Evolutionary conservation across 2,113 vertebrate species (phyloP).

Genomic region (Bagarius yarrelli): DNA sequence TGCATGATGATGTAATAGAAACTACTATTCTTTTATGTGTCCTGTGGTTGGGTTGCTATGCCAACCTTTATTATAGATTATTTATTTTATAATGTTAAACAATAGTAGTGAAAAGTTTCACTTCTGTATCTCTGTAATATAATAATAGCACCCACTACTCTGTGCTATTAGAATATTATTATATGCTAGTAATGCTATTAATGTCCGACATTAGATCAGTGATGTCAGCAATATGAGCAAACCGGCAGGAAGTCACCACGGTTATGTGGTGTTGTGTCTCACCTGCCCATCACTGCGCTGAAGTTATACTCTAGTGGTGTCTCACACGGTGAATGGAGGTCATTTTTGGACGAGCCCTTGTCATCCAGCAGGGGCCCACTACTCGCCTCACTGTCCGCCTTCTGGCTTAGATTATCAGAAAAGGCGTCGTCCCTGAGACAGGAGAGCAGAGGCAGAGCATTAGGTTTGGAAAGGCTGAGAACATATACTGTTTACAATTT

Average conservation of each 20-base stretch:
- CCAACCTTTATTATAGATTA: not conserved
- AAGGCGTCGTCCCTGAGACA: conserved; percentile 89
- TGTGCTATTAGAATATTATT: too few species aligned
- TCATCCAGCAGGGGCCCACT: conserved; percentile 92
- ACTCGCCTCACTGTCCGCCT: conserved; percentile 96
- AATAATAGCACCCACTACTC: too few species aligned
- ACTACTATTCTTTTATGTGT: not conserved
- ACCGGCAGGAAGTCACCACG: not conserved
- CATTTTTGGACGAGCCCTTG: conserved; percentile 92
- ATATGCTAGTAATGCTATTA: too few species aligned
- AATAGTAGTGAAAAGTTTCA: not conserved
- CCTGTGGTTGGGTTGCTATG: not conserved
- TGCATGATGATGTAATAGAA: not conserved
- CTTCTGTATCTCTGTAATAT: not conserved
- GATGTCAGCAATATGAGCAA: not conserved
- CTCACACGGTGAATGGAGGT: conserved; percentile 89
- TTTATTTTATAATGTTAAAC: not conserved
- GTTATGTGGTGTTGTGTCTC: conserved; percentile 25
- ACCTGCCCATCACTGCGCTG: conserved; percentile 92
- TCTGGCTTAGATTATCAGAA: conserved; percentile 97
- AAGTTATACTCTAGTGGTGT: conserved; percentile 88
- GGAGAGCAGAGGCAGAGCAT: not conserved
- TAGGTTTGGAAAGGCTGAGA: not conserved
- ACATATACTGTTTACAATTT: not conserved
- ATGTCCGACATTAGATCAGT: not conserved